Percentiles rank a stretch among this genome's conserved stretches.
Conservation (phyloP, 2,113 vertebrate genomes). For the Dasyurus viverrinus region DNA sequence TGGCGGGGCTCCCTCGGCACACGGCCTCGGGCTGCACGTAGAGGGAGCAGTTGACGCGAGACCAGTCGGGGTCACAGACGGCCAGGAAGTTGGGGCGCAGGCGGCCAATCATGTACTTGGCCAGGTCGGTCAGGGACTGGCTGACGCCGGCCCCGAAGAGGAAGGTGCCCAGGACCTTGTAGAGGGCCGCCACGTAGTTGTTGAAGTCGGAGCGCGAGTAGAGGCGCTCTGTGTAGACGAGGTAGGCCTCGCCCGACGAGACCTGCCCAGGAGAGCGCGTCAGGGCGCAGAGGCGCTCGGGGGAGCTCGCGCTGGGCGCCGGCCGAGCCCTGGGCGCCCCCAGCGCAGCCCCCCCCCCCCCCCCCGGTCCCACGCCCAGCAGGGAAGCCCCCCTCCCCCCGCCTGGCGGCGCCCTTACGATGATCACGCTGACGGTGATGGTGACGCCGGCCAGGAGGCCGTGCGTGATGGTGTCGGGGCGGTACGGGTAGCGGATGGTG, state of each 20-base stretch:
- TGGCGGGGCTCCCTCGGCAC: conserved; percentile 87
- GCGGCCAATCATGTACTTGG: conserved; percentile 95
- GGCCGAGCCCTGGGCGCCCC: no score
- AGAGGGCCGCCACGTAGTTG: conserved; percentile 93
- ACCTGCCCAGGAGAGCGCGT: conserved; percentile 82
- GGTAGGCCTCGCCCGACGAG: conserved; percentile 90
- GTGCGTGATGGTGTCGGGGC: conserved; percentile 93
- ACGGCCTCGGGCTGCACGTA: conserved; percentile 88
- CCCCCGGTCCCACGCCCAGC: no score
- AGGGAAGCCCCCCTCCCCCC: neutral
- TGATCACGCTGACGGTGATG: conserved; percentile 90
- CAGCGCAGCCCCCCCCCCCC: neutral
- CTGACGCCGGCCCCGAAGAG: conserved; percentile 89
- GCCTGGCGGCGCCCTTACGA: conserved; percentile 89
- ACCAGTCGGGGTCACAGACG: conserved; percentile 90
- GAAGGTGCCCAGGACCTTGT: conserved; percentile 93
- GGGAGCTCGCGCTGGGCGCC: no score
- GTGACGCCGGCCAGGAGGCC: conserved; percentile 93
- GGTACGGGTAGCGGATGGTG: conserved; percentile 93
- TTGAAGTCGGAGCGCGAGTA: conserved; percentile 93
- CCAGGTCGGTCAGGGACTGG: conserved; percentile 94
- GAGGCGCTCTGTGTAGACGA: conserved; percentile 92
- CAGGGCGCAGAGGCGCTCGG: no score
- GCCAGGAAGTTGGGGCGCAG: conserved; percentile 94
- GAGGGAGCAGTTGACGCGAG: conserved; percentile 85